Conservation (phyloP, 1,140 invertebrate genomes). For the Agrilus planipennis region DNA sequence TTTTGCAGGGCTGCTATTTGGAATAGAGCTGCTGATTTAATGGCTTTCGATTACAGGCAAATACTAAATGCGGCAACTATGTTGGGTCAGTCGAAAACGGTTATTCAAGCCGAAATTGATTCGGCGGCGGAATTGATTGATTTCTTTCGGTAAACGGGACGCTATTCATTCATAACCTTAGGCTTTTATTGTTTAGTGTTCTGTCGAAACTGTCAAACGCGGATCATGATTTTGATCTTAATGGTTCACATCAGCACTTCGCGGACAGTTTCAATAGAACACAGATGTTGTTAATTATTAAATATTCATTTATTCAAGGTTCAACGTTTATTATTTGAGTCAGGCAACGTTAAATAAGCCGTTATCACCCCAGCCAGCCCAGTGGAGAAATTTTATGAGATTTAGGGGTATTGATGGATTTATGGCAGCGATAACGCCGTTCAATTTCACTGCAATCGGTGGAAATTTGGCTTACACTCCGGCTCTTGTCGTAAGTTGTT, state of each 20-base stretch:
- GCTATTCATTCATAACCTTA: too few relatives aligned
- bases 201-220: too few relatives aligned
- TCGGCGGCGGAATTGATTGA: slow-evolving; percentile 91
- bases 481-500: slow-evolving; percentile 74
- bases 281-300: too few relatives aligned
- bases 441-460: slow-evolving; percentile 99
- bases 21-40: slow-evolving; percentile 79
- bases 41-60: slow-evolving; percentile 78
- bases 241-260: too few relatives aligned
- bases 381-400: slow-evolving; percentile 71
- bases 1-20: slow-evolving; percentile 54
- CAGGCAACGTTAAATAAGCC: slow-evolving; percentile 81
- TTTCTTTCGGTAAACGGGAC: slow-evolving; percentile 67
- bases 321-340: slow-evolving; percentile 87
- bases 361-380: slow-evolving; percentile 62
- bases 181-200: too few relatives aligned
- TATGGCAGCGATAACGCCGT: slow-evolving; percentile 95
- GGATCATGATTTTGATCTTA: too few relatives aligned
- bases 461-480: slow-evolving; percentile 94
- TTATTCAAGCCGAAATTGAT: slow-evolving; percentile 96
- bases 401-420: slow-evolving; percentile 95
- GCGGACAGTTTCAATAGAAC: too few relatives aligned
- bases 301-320: too few relatives aligned
- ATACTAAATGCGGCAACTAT: slow-evolving; percentile 91
- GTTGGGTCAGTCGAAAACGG: slow-evolving; percentile 93